Evolutionary conservation across 1,140 invertebrate genomes (phyloP), one percentile per base, ranked within the genome.

Genomic region (Nixonia krombeini): DNA sequence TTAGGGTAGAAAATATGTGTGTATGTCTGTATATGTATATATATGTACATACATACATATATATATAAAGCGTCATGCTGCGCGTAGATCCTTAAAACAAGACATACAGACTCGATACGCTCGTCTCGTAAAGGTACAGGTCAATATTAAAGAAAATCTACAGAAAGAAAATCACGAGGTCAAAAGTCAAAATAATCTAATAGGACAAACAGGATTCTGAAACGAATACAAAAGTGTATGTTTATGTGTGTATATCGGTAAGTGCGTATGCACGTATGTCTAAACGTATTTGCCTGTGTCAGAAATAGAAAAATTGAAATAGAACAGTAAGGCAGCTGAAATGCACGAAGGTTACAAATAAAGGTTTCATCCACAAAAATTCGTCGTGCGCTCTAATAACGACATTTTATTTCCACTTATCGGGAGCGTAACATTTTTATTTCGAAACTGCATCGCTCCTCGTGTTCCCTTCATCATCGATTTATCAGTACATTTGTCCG

Each of bases 401-500:
- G 12, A 35, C 10, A 35, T 13, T 21, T 21, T 21, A 3, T 21
- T 3, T 21, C 21, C 21, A 21, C 6, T 21, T 21, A 21, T 6
- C 6, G 21, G 6, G 21, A 21, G 6, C 21, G 21, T 6, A 21
- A 21, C 2, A 21, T 21, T n/a, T n/a, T n/a, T 21, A 21, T 21
- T 21, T 21, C 2, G 6, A 21, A 21, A 63, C 44, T 55, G 56
- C 46, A 46, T 46, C 15, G 50, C 31, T 21, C 50, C 41, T 41
- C 42, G 12, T 13, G 7, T 35, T 17, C 37, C 37, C 62, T 57
- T 56, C 61, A 40, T 52, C 62, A 65, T 65, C 58, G 53, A 65
- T 65, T 58, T 65, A 57, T 65, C 62, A 65, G 53, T 44, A 42
- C 49, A 53, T 57, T 65, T 58, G 62, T 65, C 47, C 53, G 38